A percentile compares a stretch with the other conserved stretches of the same genome.
These are phyloP conservation scores for Corynorhinus townsendii DNA, from an alignment of 2,113 vertebrate species.

Conservation along the genomic window DNA sequence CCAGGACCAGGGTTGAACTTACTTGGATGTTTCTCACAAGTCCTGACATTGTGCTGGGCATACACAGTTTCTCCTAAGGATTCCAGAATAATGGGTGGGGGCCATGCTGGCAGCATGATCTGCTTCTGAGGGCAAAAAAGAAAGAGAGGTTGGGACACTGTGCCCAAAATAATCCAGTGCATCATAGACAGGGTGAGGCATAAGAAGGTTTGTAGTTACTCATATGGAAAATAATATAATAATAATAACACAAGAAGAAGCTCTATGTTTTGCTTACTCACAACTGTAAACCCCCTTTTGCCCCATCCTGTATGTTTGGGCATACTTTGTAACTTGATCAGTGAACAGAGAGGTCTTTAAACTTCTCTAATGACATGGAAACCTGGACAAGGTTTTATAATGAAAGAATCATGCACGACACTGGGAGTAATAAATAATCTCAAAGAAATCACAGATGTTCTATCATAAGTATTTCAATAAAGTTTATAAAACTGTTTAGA, in stretches of 20 bases:
- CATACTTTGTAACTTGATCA: background rate
- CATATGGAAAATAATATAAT: background rate
- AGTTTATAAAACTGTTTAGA: constrained; percentile 36
- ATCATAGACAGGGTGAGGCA: background rate
- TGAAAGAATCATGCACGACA: constrained; percentile 14
- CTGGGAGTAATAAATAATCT: constrained; percentile 53
- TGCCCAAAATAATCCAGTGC: background rate
- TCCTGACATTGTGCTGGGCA: background rate
- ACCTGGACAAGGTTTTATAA: constrained; percentile 24
- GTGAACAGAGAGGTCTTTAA: constrained; percentile 6
- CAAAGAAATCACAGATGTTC: constrained; percentile 51
- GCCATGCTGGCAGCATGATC: background rate
- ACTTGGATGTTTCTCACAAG: background rate
- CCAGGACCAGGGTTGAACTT: background rate
- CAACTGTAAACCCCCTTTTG: background rate
- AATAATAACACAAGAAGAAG: background rate
- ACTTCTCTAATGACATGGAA: constrained; percentile 9
- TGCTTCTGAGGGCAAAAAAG: too few relatives aligned
- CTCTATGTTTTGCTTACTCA: background rate
- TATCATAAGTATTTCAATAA: constrained; percentile 37
- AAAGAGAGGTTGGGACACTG: too few relatives aligned
- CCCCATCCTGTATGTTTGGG: background rate
- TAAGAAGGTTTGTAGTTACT: too few relatives aligned
- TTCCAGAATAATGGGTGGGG: background rate
- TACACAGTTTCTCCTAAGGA: background rate